These are phyloP conservation scores for Tillus elongatus DNA, from an alignment of 2,888 invertebrate species.

Conservation along the genomic window DNA sequence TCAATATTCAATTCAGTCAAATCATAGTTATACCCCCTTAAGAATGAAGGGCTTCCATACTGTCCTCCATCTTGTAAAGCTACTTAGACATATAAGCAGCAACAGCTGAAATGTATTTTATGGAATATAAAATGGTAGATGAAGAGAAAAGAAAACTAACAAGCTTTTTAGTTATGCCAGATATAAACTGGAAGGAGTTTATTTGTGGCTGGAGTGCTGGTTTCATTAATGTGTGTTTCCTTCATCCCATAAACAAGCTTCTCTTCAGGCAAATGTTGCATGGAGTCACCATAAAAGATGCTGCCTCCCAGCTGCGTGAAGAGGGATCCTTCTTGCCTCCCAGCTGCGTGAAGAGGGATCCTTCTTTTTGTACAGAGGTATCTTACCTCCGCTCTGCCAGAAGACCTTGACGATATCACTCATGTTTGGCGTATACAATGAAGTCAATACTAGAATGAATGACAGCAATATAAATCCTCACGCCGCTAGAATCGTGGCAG, in stretches of 20 bases:
- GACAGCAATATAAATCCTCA: not conserved
- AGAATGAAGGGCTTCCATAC: no score
- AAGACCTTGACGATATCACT: slow-evolving; percentile 43
- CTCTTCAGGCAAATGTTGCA: not conserved
- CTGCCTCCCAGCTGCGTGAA: slow-evolving; percentile 1
- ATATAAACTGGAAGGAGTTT: slow-evolving; percentile 2
- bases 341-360: slow-evolving; percentile 4
- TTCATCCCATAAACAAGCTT: not conserved
- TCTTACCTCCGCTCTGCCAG: slow-evolving; percentile 3
- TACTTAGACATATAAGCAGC: no score
- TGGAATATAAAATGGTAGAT: no score
- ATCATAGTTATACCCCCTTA: no score
- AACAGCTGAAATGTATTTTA: no score
- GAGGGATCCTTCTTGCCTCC: not conserved
- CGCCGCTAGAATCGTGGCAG: not conserved
- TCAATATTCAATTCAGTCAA: no score
- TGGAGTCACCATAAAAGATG: not conserved
- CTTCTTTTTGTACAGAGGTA: slow-evolving; percentile 1
- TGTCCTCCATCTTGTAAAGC: no score
- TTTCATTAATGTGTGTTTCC: not conserved
- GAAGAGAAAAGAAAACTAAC: no score
- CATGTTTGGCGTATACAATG: slow-evolving; percentile 52
- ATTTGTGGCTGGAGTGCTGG: slow-evolving; percentile 4
- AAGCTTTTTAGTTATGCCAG: no score
- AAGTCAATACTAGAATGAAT: not conserved